Base-by-base conservation (phyloP, 2,888 invertebrate genomes). In the Asteroscopus sphinx region DNA sequence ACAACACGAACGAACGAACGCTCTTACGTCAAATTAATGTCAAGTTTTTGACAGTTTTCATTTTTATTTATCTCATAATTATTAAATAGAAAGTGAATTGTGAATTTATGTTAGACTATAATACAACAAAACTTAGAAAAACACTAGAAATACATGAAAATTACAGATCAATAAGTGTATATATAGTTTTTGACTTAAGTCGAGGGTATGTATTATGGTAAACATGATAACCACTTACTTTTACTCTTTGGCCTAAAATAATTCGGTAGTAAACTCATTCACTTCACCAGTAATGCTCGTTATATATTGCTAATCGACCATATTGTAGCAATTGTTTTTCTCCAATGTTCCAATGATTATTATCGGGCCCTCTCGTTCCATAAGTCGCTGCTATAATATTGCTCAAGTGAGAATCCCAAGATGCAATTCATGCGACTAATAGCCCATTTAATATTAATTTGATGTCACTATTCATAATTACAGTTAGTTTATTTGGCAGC, bases 191-290 rank as follows among this genome's bases (percentile, higher is more conserved):
- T 65, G 66, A 66, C 64, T 51, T 68, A 54, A 68, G 75, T 77
- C 80, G 77, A 83, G 80, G 79, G 87, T 88, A 85, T 81, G 84
- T 86, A 81, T 82, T n/a, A n/a, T n/a, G n/a, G 75, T 77, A 80
- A 82, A 80, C 79, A 79, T 81, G 78, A 80, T 76, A 58, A 56
- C 47, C 58, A 69, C 55, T 55, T 80, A 88, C 86, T 88, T 88
- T 90, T 88, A 85, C 88, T 87, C 82, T 82, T 84, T 80, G 79
- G 74, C 75, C 73, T 79, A 73, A 74, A 74, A 76, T 76, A 68
- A 76, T 76, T 59, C 42, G 45, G 52, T 63, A 56, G 16, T 65
- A 68, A 56, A 66, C 21, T 68, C 59, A 68, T 62, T 73, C 57
- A 46, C 33, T 49, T 58, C 33, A 55, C 39, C 47, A 45, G n/a